Conservation (phyloP, 2,888 invertebrate genomes). For the Chalcosyrphus nemorum region DNA sequence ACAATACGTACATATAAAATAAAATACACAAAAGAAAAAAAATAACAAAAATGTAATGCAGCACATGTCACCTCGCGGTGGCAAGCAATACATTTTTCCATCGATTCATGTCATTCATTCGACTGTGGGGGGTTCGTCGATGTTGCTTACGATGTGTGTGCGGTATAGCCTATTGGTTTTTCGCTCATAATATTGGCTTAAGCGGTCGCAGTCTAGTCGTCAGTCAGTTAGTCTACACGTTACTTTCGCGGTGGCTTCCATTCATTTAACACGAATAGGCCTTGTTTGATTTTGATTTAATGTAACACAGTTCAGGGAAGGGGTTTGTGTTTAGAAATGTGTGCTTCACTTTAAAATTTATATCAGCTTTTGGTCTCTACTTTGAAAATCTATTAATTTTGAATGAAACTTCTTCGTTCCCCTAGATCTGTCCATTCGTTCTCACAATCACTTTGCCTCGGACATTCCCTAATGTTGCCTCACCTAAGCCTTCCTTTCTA, state of each 20-base stretch:
- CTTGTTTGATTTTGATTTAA: constrained; percentile 17
- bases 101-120: constrained; percentile 65
- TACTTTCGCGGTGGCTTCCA: constrained; percentile 7
- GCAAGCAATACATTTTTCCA: constrained; percentile 70
- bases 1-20: constrained; percentile 47
- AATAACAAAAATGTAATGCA: constrained; percentile 55
- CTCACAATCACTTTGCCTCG: constrained; percentile 10
- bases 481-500: not conserved
- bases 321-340: constrained; percentile 7
- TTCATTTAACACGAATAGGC: constrained; percentile 32
- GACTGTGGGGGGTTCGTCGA: constrained; percentile 46
- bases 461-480: constrained; percentile 11
- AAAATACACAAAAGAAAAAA: constrained; percentile 17
- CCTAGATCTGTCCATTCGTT: constrained; percentile 45
- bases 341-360: too few relatives aligned
- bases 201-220: constrained; percentile 7
- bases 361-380: too few relatives aligned
- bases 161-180: constrained; percentile 8
- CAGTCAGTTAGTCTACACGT: constrained; percentile 14
- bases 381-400: not conserved
- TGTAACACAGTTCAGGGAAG: not conserved
- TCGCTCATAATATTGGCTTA: not conserved
- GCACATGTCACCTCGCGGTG: constrained; percentile 75
- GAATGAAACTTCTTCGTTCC: constrained; percentile 8
- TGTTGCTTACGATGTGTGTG: not conserved